A percentile compares a stretch with the other conserved stretches of the same genome.
Evolutionary conservation across 2,113 vertebrate species (phyloP).

Genomic region (Pagrus major): DNA sequence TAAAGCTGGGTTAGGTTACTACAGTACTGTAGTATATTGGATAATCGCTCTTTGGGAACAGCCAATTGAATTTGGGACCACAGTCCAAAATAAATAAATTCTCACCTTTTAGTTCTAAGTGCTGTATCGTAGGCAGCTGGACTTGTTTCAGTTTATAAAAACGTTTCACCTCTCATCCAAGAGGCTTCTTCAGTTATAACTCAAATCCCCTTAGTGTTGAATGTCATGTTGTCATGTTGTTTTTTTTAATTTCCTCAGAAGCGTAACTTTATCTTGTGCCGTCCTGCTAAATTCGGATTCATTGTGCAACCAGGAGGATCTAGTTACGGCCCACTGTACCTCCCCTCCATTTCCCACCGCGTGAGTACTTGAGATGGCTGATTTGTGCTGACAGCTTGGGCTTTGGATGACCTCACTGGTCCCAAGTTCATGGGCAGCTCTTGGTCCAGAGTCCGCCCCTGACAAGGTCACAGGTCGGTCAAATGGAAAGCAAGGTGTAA

Average conservation of each 20-base stretch:
- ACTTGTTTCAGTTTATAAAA: no score
- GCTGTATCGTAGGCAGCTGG: no score
- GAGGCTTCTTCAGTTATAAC: no score
- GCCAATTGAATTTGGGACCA: no score
- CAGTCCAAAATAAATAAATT: no score
- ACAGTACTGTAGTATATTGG: no score
- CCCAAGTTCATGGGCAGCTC: not conserved
- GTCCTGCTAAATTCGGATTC: not conserved
- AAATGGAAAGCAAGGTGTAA: no score
- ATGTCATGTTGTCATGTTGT: not conserved
- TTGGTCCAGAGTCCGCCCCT: not conserved
- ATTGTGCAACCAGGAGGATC: no score
- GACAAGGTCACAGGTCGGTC: not conserved
- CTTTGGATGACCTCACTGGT: not conserved
- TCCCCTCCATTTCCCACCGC: not conserved
- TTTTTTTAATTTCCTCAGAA: not conserved
- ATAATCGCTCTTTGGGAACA: no score
- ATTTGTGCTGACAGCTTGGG: not conserved
- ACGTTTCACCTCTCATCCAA: no score
- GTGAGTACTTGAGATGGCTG: not conserved
- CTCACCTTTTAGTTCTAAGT: no score
- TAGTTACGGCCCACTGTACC: not conserved
- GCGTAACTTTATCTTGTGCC: not conserved
- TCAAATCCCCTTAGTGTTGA: not conserved
- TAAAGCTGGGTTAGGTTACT: no score